Conservation (phyloP, 2,888 invertebrate genomes). For the Lampropteryx suffumata region DNA sequence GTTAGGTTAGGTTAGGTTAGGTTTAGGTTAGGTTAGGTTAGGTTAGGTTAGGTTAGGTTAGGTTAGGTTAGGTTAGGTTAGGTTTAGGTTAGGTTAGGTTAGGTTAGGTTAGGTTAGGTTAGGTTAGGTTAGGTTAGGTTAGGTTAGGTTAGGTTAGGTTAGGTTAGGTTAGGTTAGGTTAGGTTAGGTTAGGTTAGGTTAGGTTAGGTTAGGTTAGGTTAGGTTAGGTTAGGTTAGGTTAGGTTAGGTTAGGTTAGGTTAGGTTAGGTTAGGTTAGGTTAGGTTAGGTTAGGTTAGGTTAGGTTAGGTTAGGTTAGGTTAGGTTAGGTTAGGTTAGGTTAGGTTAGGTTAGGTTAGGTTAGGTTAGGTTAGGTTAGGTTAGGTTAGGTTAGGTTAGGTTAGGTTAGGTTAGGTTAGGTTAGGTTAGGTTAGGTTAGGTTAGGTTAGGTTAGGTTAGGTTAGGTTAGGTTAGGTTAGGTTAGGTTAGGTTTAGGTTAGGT, state of each 20-base stretch:
- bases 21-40: conserved; percentile 14
- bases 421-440: conserved; percentile 33
- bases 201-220: conserved; percentile 21
- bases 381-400: conserved; percentile 24
- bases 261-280: conserved; percentile 21
- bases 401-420: conserved; percentile 26
- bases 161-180: conserved; percentile 27
- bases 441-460: conserved; percentile 33
- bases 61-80: conserved; percentile 20
- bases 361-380: conserved; percentile 21
- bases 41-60: conserved; percentile 12
- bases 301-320: conserved; percentile 22
- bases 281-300: conserved; percentile 16
- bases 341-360: conserved; percentile 18
- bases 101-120: conserved; percentile 20
- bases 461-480: conserved; percentile 32
- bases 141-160: conserved; percentile 24
- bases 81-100: conserved; percentile 21
- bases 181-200: conserved; percentile 22
- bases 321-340: conserved; percentile 17
- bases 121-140: conserved; percentile 27
- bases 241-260: conserved; percentile 22
- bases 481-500: conserved; percentile 32
- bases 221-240: conserved; percentile 22
- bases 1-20: conserved; percentile 8